These are phyloP conservation scores for Calonectris borealis DNA, from an alignment of 2,113 vertebrate species.

Conservation along the genomic window DNA sequence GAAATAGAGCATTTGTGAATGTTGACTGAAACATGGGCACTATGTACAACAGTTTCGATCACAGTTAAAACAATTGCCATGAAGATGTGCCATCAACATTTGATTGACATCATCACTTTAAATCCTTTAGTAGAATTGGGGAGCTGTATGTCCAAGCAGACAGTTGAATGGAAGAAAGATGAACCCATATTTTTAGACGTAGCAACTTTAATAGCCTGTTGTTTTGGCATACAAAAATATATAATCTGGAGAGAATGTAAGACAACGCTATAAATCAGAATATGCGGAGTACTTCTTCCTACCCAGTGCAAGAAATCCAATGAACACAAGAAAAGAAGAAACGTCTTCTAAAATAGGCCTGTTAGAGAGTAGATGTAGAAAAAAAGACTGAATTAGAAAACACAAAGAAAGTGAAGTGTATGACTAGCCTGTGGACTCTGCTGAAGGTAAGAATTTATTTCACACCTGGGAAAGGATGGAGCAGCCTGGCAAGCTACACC, in stretches of 20 bases:
- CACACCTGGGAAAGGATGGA: background rate
- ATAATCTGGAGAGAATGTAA: background rate
- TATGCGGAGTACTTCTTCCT: background rate
- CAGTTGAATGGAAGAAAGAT: background rate
- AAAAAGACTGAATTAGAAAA: background rate
- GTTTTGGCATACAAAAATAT: background rate
- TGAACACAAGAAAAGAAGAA: background rate
- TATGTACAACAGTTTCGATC: slow-evolving; percentile 8
- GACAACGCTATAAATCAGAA: background rate
- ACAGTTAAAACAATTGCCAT: slow-evolving; percentile 4
- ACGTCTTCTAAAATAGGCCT: background rate
- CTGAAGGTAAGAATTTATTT: background rate
- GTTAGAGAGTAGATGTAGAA: background rate
- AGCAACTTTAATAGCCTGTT: background rate
- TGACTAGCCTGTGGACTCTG: background rate
- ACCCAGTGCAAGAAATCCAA: background rate
- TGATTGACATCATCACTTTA: background rate
- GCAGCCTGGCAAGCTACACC: background rate
- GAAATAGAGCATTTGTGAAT: slow-evolving; percentile 25
- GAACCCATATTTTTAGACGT: background rate
- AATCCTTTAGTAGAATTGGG: background rate
- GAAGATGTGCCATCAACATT: background rate
- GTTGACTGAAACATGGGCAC: background rate
- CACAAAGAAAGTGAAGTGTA: background rate
- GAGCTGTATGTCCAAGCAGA: background rate